These are phyloP conservation scores for Vulpes ferrilata DNA, from an alignment of 2,113 vertebrate genomes.

Conservation along the genomic window DNA sequence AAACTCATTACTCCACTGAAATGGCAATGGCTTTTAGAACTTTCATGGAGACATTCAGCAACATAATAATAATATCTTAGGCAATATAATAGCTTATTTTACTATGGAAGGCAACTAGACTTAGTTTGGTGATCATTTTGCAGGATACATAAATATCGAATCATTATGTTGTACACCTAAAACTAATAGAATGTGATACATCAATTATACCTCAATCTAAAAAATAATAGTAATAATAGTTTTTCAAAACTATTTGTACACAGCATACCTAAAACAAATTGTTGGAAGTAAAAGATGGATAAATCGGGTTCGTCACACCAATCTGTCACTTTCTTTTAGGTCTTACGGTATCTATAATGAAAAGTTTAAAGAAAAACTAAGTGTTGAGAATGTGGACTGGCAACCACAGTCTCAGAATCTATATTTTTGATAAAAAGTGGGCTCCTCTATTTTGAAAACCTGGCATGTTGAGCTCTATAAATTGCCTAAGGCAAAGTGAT, in stretches of 20 bases:
- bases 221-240: neutral
- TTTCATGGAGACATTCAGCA: slow-evolving; percentile 17
- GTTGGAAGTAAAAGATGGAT: neutral
- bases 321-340: neutral
- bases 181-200: neutral
- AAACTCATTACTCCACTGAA: slow-evolving; percentile 29
- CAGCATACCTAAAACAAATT: slow-evolving; percentile 8
- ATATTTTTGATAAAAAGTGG: slow-evolving; percentile 1
- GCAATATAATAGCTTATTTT: neutral
- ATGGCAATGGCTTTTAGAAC: slow-evolving; percentile 35
- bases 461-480: neutral
- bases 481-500: neutral
- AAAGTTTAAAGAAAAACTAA: neutral
- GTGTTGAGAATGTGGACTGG: neutral
- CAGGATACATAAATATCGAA: neutral
- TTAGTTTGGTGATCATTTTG: neutral
- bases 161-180: neutral
- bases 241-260: slow-evolving; percentile 34
- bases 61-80: neutral
- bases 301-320: neutral
- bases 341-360: slow-evolving; percentile 19
- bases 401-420: neutral
- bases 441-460: neutral
- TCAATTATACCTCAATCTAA: neutral
- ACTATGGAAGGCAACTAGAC: neutral